A percentile compares a stretch with the other conserved stretches of the same genome.
These are phyloP conservation scores for Myocastor coypus DNA, from an alignment of 2,113 vertebrate genomes.

Conservation along the genomic window DNA sequence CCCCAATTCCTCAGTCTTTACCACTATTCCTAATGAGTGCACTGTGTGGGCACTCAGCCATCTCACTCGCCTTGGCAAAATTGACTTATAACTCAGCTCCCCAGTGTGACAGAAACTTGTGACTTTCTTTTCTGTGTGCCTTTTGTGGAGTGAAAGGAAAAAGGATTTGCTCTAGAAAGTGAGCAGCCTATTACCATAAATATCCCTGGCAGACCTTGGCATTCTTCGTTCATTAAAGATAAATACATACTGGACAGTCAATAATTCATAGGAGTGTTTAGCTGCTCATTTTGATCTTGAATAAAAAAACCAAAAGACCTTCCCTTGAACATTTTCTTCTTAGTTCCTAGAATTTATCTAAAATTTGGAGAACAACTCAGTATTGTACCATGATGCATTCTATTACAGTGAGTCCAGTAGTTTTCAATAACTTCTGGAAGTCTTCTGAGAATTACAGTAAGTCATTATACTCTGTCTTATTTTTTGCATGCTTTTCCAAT, in stretches of 20 bases:
- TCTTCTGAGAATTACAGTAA: slow-evolving; percentile 32
- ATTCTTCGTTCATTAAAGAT: not conserved
- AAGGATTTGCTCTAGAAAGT: slow-evolving; percentile 24
- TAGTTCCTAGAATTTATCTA: slow-evolving; percentile 39
- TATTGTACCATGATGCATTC: not conserved
- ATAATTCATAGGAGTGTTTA: slow-evolving; percentile 15
- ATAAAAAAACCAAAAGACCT: not conserved
- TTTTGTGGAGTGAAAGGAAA: not conserved
- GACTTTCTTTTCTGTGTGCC: slow-evolving; percentile 14
- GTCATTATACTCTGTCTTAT: not conserved
- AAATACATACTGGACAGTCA: slow-evolving; percentile 31
- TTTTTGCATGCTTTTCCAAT: not conserved
- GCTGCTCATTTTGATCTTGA: slow-evolving; percentile 23
- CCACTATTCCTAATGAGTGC: not conserved
- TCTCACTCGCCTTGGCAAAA: not conserved
- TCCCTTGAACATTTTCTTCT: slow-evolving; percentile 4
- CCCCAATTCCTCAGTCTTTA: not conserved
- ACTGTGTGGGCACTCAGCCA: not conserved
- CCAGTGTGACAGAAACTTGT: not conserved
- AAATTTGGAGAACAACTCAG: slow-evolving; percentile 4
- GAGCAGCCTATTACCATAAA: not conserved
- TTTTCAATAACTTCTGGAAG: not conserved
- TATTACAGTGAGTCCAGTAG: slow-evolving; percentile 11
- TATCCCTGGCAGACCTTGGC: not conserved
- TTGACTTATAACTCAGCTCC: slow-evolving; percentile 27